Evolutionary conservation across 2,113 vertebrate species (phyloP), one percentile per base, ranked within the genome.

Genomic region (Halichoeres trimaculatus): DNA sequence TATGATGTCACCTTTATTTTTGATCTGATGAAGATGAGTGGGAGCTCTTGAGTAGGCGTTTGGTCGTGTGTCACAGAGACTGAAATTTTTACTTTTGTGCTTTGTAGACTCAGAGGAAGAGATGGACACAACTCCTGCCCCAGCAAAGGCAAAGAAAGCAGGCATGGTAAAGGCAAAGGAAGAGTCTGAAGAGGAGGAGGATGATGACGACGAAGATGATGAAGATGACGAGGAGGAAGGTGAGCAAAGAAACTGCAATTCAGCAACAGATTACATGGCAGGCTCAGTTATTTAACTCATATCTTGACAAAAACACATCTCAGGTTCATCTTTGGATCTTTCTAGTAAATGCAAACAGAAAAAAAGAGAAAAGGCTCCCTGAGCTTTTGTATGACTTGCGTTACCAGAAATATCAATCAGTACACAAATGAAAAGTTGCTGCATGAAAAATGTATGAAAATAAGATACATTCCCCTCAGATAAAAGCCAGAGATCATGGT

Each of bases 81-180:
- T 30, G 3, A 30, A 4, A 30, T 30, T 30, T 30, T 30, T 30
- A 4, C 10, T 16, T 55, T 53, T 61, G 2, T 80, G 0, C 54
- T 92, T 2, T 76, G 50, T 55, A 98, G 96, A 96, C 2, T 98
- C 96, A 13, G 98, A 98, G 50, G 93, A 98, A 38, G 96, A 97
- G 80, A 98, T 98, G 97, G 97, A 98, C 54, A 95, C 91, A 1
- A 74, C 95, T 5, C 90, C 90, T 14, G 87, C 91, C 23, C 89
- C 86, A 68, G 87, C 90, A 8, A 96, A 94, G 20, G 94, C 93
- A 35, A 99, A 98, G 86, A 98, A 98, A 79, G 79, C 94, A 10
- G 91, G 94, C 53, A 92, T 93, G 91, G 95, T 95, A 35, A 96
- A 94, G 57, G 92, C 91, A 12, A 96, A 96, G 13, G 96, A 95